Percentiles rank a stretch among this genome's conserved stretches.
phyloP scores from a whole-genome alignment of 2,888 invertebrate genomes.

The Mythimna impura region DNA sequence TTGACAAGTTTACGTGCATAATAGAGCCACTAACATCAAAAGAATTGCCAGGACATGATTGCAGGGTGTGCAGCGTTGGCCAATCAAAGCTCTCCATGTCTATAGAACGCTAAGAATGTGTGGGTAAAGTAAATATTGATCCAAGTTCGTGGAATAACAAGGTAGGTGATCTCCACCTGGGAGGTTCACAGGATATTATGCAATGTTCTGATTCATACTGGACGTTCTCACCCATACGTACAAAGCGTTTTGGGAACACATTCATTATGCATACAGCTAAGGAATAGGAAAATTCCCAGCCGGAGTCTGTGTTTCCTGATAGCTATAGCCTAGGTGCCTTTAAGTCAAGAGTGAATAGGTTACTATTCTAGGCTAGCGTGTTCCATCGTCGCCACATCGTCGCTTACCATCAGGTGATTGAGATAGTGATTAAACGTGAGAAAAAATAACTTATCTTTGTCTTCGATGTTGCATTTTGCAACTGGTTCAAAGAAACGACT shows the following conservation, averaged over 20 bases:
- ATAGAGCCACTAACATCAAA: neutral
- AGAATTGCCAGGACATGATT: neutral
- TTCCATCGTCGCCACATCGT: no score
- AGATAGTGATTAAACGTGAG: no score
- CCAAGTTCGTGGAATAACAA: neutral
- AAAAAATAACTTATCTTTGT: neutral
- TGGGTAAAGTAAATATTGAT: slow-evolving; percentile 15
- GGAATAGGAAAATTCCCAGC: no score
- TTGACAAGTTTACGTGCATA: neutral
- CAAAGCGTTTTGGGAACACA: no score
- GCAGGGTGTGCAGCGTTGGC: neutral
- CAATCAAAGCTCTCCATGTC: neutral
- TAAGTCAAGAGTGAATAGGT: no score
- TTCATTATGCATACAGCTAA: no score
- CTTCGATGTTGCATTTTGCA: neutral
- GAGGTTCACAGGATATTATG: neutral
- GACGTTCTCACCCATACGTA: no score
- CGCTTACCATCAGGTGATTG: no score
- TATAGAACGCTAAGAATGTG: neutral
- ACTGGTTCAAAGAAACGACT: neutral
- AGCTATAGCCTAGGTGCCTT: no score
- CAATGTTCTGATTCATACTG: neutral
- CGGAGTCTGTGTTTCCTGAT: no score
- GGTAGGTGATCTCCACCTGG: slow-evolving; percentile 2
- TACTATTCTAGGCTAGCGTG: no score